Evolutionary conservation across 53 echinoderm and acorn worm species (phyloP).

Genomic region (Zoroaster sp.): DNA sequence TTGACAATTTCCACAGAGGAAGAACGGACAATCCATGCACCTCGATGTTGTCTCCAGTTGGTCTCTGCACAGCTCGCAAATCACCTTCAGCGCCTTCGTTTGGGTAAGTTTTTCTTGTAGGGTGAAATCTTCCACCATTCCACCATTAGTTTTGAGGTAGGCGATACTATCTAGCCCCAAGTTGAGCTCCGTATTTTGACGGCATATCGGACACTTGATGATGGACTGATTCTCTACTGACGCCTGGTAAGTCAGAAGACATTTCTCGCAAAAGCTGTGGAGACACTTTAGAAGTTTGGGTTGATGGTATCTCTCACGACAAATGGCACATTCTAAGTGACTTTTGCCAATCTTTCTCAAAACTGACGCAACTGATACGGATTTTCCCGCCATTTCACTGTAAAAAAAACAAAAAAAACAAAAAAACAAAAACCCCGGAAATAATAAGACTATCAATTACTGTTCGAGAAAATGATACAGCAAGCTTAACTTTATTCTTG

Average conservation of each 20-base stretch:
- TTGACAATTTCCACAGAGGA: not conserved
- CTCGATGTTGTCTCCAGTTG: not conserved
- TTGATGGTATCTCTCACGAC: not conserved
- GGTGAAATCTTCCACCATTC: not conserved
- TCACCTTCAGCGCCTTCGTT: not conserved
- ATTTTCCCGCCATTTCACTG: not conserved
- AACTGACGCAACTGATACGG: not conserved
- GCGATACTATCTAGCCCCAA: not conserved
- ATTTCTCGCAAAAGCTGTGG: constrained; percentile 1
- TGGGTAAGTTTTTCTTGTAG: not conserved
- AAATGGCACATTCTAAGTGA: constrained; percentile 1
- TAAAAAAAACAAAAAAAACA: not conserved
- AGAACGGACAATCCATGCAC: not conserved
- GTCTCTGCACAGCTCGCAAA: not conserved
- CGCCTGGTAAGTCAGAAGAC: not conserved
- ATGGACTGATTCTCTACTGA: not conserved
- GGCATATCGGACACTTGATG: not conserved
- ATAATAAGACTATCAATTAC: too few relatives aligned
- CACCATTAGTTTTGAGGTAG: not conserved
- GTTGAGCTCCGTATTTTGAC: not conserved
- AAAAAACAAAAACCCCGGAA: too few relatives aligned
- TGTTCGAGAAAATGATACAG: too few relatives aligned
- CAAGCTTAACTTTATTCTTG: too few relatives aligned
- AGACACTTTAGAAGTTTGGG: constrained; percentile 8
- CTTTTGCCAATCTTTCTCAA: not conserved